phyloP scores from a whole-genome alignment of 2,888 invertebrate genomes.

The Sphaeridia pumilis region DNA sequence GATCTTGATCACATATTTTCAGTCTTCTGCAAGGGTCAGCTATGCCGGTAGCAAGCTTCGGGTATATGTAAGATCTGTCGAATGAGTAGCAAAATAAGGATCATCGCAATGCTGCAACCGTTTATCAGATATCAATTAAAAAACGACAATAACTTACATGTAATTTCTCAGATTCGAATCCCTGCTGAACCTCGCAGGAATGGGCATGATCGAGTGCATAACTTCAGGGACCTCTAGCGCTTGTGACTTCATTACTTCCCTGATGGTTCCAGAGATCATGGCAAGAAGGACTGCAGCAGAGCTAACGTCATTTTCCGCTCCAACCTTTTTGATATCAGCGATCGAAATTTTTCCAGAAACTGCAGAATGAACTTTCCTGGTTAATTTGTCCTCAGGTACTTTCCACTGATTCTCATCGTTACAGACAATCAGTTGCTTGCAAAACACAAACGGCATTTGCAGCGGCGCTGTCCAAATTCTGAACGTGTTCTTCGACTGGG shows the following conservation, averaged over 20 bases:
- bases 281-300: neutral
- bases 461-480: neutral
- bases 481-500: neutral
- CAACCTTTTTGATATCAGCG: neutral
- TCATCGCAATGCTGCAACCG: neutral
- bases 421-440: slow-evolving; percentile 1
- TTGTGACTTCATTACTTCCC: neutral
- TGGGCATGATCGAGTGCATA: slow-evolving; percentile 8
- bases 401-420: slow-evolving; percentile 12
- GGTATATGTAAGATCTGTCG: slow-evolving; percentile 6
- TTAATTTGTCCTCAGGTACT: neutral
- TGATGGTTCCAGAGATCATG: neutral
- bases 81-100: neutral
- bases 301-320: neutral
- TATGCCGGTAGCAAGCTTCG: neutral
- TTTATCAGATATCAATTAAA: too few relatives aligned
- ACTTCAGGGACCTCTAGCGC: neutral
- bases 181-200: neutral
- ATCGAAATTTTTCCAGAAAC: slow-evolving; percentile 5
- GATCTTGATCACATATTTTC: neutral
- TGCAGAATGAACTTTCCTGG: neutral
- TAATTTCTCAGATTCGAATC: slow-evolving; percentile 9
- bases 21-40: neutral
- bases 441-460: neutral
- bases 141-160: slow-evolving; percentile 9